Base-by-base conservation (phyloP, 1,140 invertebrate species). In the Drosophila sturtevanti region DNA sequence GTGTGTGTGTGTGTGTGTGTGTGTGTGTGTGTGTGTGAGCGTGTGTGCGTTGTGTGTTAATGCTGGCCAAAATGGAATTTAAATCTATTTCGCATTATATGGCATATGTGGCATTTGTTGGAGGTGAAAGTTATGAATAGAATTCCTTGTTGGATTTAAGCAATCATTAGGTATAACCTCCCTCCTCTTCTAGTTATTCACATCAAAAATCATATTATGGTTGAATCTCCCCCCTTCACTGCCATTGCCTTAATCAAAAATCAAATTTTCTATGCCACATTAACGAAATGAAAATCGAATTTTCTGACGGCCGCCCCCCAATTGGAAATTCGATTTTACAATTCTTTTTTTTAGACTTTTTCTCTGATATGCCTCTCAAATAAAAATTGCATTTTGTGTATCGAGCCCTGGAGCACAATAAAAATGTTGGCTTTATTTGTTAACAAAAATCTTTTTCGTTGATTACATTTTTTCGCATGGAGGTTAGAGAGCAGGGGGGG, bases 251-350 rank as follows among this genome's bases (percentile, higher is more conserved):
- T 41, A 73, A 31, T 37, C 22, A 11, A 34, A 63, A 51, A 59
- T 14, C 41, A 55, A 81, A 76, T 68, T 89, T 86, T 78, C 72
- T 89, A 79, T 80, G 84, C 79, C 72, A 65, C 84, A 87, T 87
- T 87, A 80, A 76, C 79, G 79, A 87, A 89, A 84, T 74, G 79
- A 89, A 87, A 86, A 87, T 86, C 75, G 75, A 86, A 86, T 86
- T 86, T 59, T 75, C 72, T 72, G 0, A 5, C 6, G 38, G n/a
- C 9, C 22, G 61, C 72, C 61, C 56, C 59, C 64, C 54, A 22
- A 75, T 64, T 55, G 66, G 68, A 89, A 87, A 87, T 89, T 89
- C 66, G 84, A 87, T 87, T 87, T 89, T 84, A 84, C 69, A 87
- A 69, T 89, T 89, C 67, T 69, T 48, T 16, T 60, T 52, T 18